Conservation (phyloP, 2,113 vertebrate genomes). For the Alouatta palliata region DNA sequence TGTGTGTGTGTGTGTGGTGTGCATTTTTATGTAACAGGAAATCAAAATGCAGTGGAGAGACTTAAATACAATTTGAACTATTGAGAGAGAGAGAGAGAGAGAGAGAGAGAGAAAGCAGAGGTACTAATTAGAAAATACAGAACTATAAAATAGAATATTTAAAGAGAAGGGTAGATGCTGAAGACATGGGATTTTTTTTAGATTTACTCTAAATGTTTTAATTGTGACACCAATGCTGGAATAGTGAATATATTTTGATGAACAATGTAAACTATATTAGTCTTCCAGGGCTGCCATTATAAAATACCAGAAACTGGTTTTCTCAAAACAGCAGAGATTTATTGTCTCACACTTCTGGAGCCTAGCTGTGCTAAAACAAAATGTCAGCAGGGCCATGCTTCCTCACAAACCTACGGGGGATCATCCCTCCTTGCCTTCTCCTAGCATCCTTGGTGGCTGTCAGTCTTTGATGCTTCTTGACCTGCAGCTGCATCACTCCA, state of each 20-base stretch:
- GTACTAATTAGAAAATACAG: background rate
- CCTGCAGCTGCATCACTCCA: background rate
- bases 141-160: background rate
- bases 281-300: background rate
- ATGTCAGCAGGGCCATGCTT: background rate
- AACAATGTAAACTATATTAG: background rate
- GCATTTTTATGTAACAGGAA: background rate
- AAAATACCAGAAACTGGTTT: background rate
- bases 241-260: slow-evolving; percentile 2
- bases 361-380: background rate
- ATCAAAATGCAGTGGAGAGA: background rate
- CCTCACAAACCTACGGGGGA: background rate
- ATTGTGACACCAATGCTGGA: background rate
- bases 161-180: background rate
- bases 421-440: background rate
- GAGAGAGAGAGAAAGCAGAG: background rate
- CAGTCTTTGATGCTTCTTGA: background rate
- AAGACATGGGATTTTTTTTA: background rate
- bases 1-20: background rate
- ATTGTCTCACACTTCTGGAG: background rate
- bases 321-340: background rate
- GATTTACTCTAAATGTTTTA: background rate
- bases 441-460: background rate
- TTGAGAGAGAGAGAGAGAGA: background rate
- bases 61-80: background rate